Conservation (phyloP, 2,888 invertebrate species). For the Gryllus longicercus region DNA sequence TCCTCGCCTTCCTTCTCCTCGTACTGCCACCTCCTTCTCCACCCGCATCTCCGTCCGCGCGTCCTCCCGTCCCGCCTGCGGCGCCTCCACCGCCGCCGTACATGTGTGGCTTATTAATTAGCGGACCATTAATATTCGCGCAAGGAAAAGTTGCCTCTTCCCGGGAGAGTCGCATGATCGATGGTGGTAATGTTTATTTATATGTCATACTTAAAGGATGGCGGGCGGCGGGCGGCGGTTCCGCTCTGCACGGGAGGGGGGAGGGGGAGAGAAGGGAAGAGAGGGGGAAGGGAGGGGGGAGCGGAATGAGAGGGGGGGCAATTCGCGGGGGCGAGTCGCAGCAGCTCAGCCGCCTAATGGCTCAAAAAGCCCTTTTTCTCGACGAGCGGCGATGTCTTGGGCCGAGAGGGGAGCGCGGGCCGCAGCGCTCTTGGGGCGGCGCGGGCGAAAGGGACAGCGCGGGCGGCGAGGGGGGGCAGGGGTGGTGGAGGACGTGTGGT, state of each 20-base stretch:
- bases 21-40: too few relatives aligned
- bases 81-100: not conserved
- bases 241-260: not conserved
- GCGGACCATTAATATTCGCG: constrained; percentile 10
- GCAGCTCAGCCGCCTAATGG: not conserved
- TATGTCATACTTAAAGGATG: constrained; percentile 26
- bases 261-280: too few relatives aligned
- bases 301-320: not conserved
- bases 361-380: not conserved
- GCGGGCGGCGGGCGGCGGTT: not conserved
- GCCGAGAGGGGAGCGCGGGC: not conserved
- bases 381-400: not conserved
- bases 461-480: too few relatives aligned
- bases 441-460: too few relatives aligned
- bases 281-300: too few relatives aligned
- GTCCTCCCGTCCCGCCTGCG: too few relatives aligned
- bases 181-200: constrained; percentile 26
- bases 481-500: too few relatives aligned
- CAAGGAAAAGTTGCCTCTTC: constrained; percentile 17
- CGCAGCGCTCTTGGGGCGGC: too few relatives aligned
- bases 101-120: constrained; percentile 17
- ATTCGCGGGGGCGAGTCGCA: not conserved
- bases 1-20: not conserved
- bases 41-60: too few relatives aligned
- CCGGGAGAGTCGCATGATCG: constrained; percentile 20